These are phyloP conservation scores for Troilus luridus DNA, from an alignment of 2,888 invertebrate genomes.

Conservation along the genomic window DNA sequence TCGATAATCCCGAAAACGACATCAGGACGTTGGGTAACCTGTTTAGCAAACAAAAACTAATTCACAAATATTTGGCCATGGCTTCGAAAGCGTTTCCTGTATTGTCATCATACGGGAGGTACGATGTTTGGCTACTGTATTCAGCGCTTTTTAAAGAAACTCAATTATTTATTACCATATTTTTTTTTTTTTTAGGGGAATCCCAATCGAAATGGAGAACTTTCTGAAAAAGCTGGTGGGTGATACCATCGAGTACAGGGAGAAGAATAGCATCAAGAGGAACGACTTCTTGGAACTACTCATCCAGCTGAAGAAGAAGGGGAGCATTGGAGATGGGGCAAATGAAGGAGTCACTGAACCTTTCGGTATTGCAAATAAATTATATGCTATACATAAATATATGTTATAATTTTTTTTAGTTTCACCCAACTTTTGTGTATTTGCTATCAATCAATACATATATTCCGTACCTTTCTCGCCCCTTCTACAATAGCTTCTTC, in stretches of 20 bases:
- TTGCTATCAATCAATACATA: too few species aligned
- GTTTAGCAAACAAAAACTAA: neutral
- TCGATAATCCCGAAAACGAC: neutral
- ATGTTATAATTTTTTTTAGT: too few species aligned
- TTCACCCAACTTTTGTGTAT: too few species aligned
- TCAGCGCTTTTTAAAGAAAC: neutral
- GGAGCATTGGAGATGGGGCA: slow-evolving; percentile 63
- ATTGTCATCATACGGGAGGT: neutral
- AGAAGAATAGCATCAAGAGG: slow-evolving; percentile 70
- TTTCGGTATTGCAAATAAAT: neutral
- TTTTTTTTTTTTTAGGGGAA: slow-evolving; percentile 63
- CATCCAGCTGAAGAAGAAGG: slow-evolving; percentile 68
- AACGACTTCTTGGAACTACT: slow-evolving; percentile 75
- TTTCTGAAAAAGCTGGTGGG: slow-evolving; percentile 72
- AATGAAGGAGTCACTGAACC: neutral
- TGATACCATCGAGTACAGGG: slow-evolving; percentile 71
- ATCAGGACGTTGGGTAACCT: neutral
- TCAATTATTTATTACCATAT: too few species aligned
- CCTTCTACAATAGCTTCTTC: too few species aligned
- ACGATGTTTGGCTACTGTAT: neutral
- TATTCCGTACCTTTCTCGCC: too few species aligned
- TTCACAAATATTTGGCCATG: neutral
- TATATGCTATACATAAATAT: neutral
- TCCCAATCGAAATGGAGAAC: slow-evolving; percentile 67
- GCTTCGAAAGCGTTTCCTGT: neutral